Conservation (phyloP, 2,888 invertebrate species). For the Cheilosia variabilis region DNA sequence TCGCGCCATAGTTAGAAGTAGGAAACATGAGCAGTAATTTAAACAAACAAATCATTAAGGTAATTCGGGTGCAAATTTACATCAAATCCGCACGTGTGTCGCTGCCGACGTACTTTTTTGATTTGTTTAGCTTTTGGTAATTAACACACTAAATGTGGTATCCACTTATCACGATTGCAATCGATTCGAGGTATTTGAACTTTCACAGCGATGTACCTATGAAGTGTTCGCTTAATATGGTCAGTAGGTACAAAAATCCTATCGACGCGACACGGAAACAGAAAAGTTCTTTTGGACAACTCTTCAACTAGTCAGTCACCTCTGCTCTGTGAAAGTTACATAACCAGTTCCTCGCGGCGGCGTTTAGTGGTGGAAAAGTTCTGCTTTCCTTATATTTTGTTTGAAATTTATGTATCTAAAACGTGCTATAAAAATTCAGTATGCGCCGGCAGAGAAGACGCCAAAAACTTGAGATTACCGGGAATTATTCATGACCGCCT, state of each 20-base stretch:
- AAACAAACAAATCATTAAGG: conserved; percentile 7
- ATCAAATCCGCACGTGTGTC: not conserved
- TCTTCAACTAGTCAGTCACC: not conserved
- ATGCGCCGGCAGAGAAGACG: conserved; percentile 8
- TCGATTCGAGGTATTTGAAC: conserved; percentile 54
- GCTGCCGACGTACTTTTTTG: not conserved
- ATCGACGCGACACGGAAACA: not conserved
- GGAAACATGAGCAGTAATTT: conserved; percentile 14
- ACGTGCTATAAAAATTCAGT: conserved; percentile 10
- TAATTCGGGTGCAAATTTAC: not conserved
- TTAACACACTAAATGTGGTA: conserved; percentile 10
- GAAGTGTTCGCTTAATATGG: not conserved
- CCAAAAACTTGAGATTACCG: not conserved
- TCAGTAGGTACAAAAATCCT: not conserved
- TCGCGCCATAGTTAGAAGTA: conserved; percentile 13
- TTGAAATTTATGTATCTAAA: not conserved
- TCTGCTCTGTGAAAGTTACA: conserved; percentile 14
- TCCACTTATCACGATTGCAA: conserved; percentile 21
- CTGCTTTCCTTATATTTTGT: conserved; percentile 1
- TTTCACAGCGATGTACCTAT: conserved; percentile 16
- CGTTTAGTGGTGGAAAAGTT: not conserved
- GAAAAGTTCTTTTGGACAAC: not conserved
- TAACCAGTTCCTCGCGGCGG: conserved; percentile 28
- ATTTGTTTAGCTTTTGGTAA: not conserved
- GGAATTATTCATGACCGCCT: conserved; percentile 29